These are phyloP conservation scores for Morone chrysops DNA, from an alignment of 2,113 vertebrate species.

Conservation along the genomic window DNA sequence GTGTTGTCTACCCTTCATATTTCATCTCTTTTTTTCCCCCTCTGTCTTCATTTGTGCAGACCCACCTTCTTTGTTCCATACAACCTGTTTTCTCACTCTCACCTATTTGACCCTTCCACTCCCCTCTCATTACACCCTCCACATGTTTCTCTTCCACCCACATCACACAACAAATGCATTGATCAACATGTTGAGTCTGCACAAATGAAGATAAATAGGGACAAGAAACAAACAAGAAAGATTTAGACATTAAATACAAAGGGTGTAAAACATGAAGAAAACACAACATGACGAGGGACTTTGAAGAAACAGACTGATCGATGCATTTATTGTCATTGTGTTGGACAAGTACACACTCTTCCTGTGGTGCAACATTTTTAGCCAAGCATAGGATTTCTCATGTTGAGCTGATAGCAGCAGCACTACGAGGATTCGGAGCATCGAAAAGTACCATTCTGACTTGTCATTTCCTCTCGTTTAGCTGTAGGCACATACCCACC, in stretches of 20 bases:
- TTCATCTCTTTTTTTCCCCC: not conserved
- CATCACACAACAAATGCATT: not conserved
- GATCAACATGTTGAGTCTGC: not conserved
- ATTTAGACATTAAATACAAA: not conserved
- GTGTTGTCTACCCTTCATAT: not conserved
- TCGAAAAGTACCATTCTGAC: constrained; percentile 54
- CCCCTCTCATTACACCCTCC: not conserved
- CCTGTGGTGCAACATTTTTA: not conserved
- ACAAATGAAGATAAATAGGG: not conserved
- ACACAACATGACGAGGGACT: not conserved
- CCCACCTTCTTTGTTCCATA: not conserved
- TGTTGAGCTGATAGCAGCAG: constrained; percentile 33
- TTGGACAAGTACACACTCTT: not conserved
- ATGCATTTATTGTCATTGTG: constrained; percentile 1
- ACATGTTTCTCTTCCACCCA: not conserved
- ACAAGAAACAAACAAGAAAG: not conserved
- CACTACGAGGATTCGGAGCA: constrained; percentile 11
- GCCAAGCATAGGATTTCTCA: constrained; percentile 8
- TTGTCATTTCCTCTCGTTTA: constrained; percentile 63
- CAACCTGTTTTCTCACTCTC: not conserved
- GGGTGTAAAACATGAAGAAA: not conserved
- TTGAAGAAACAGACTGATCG: not conserved
- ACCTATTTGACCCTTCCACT: not conserved
- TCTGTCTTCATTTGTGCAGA: constrained; percentile 18
- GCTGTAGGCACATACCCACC: constrained; percentile 64